phyloP scores from a whole-genome alignment of 2,888 invertebrate genomes.

The Bruchidius siliquastri region DNA sequence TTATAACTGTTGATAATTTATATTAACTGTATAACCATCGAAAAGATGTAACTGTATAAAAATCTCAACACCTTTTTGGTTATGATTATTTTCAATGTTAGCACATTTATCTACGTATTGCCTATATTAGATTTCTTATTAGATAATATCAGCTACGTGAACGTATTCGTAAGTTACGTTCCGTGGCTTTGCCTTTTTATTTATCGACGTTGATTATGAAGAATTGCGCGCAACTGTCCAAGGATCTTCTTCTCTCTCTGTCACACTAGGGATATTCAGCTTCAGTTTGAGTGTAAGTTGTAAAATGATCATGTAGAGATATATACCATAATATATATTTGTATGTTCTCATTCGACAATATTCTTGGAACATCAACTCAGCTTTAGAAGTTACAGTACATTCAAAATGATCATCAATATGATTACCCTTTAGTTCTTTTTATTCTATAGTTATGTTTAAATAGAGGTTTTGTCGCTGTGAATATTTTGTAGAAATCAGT shows the following conservation, averaged over 20 bases:
- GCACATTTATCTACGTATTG: not conserved
- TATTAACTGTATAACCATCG: not conserved
- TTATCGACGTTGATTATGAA: conserved; percentile 30
- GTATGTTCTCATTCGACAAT: conserved; percentile 10
- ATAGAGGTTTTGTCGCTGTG: no score
- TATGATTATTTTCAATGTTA: not conserved
- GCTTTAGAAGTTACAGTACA: no score
- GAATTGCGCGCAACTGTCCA: conserved; percentile 29
- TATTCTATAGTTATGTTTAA: no score
- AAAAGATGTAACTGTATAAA: not conserved
- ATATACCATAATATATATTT: conserved; percentile 14
- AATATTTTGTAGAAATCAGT: no score
- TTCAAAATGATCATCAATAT: no score
- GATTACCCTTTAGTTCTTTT: no score
- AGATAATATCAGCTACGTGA: conserved; percentile 33
- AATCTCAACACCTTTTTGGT: not conserved
- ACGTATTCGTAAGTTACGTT: conserved; percentile 51
- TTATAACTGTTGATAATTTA: no score
- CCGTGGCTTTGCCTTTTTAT: conserved; percentile 36
- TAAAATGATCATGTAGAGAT: conserved; percentile 29
- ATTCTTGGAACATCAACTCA: not conserved
- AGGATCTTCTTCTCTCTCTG: conserved; percentile 24
- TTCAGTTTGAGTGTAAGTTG: conserved; percentile 35
- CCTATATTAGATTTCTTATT: conserved; percentile 1
- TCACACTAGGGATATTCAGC: conserved; percentile 29